Base-by-base conservation (phyloP, 2,888 invertebrate genomes). In the Sycophila texana region DNA sequence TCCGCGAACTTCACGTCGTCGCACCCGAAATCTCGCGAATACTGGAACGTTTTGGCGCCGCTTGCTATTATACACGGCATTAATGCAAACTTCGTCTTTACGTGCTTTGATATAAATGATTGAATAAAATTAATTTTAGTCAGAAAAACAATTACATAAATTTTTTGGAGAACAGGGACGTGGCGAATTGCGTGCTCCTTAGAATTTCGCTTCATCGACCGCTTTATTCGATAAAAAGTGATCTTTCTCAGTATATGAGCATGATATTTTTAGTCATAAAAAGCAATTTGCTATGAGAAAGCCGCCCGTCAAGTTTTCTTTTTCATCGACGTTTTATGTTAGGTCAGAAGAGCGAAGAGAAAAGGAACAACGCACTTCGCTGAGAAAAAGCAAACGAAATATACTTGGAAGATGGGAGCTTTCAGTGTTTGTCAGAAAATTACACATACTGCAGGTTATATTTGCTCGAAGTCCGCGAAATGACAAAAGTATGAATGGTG, bases 201-300 rank as follows among this genome's bases (percentile, higher is more conserved):
- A 53, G 49, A 60, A 22, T 49, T 39, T 14, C 16, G 22, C 49
- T 39, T 39, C 39, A 10, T 5, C 7, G 10, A 5, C 10, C 51
- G 51, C 7, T 3, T 71, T 60, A 57, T 22, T 22, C 10, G 47
- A 63, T 22, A 78, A 74, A 67, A 63, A 61, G 66, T 58, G 51
- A 39, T 26, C 76, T 66, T 55, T 60, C 60, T 55, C 67, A 58
- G 22, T 22, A 58, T 65, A 63, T n/a, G n/a, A 71, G 71, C 70
- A 74, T 79, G 66, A 77, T 72, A 77, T 66, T 77, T 77, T 77
- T 66, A 58, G 66, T 72, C 77, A 66, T 77, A 77, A 77, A 73
- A 77, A 30, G 67, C 67, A 77, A 77, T 77, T 77, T 77, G 67
- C 67, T 47, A 13, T 39, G 61, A 73, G 55, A 67, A 53, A 39